phyloP scores from a whole-genome alignment of 2,888 invertebrate species.

The Polyommatus iphigenia region DNA sequence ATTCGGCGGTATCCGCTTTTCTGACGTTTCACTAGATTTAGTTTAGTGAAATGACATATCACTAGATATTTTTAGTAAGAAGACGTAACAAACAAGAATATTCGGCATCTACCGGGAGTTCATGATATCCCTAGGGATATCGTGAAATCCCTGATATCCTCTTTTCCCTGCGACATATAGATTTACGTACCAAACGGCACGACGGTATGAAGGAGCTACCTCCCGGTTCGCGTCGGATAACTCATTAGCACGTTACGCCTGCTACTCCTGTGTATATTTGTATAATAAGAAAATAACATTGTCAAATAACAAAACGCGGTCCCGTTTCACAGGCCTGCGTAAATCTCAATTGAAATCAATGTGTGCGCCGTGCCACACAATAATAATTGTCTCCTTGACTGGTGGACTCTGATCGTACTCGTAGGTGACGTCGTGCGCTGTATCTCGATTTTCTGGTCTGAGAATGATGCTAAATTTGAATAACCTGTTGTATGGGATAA shows the following conservation, averaged over 20 bases:
- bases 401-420: neutral
- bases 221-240: neutral
- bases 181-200: too few species aligned
- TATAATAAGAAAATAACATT: neutral
- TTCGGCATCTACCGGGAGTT: too few species aligned
- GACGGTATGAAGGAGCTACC: neutral
- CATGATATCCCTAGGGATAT: too few species aligned
- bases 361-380: neutral
- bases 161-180: too few species aligned
- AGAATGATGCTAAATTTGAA: neutral
- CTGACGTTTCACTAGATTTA: too few species aligned
- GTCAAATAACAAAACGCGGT: neutral
- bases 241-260: too few species aligned
- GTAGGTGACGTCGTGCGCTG: too few species aligned
- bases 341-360: neutral
- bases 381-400: neutral
- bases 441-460: neutral
- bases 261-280: neutral
- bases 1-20: too few species aligned
- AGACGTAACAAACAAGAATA: too few species aligned
- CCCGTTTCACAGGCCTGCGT: neutral
- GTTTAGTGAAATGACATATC: too few species aligned
- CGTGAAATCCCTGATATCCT: too few species aligned
- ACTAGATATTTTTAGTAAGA: too few species aligned
- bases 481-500: neutral